Percentiles rank a stretch among this genome's conserved stretches.
phyloP scores from a whole-genome alignment of 2,797 vertebrate genomes.

The Prunella strophiata region DNA sequence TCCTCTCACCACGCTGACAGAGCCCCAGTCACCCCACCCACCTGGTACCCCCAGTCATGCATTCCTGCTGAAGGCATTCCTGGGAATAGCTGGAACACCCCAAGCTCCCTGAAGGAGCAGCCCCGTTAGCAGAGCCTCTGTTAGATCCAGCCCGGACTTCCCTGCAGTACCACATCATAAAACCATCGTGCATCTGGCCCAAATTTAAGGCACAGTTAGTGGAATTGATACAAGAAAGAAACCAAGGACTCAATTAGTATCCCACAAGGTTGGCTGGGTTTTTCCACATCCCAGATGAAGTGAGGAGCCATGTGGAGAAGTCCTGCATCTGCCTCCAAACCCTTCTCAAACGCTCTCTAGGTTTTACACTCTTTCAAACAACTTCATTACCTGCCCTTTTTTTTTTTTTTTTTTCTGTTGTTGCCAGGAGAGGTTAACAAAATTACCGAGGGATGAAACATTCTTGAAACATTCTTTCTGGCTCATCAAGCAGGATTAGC shows the following conservation, averaged over 20 bases:
- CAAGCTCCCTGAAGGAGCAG: conserved; percentile 18
- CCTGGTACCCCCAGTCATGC: not conserved
- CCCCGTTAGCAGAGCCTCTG: conserved; percentile 28
- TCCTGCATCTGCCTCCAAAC: conserved; percentile 3
- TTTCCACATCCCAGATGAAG: conserved; percentile 53
- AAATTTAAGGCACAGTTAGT: conserved; percentile 73
- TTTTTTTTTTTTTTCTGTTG: not conserved
- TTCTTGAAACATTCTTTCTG: conserved; percentile 60
- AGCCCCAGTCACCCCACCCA: not conserved
- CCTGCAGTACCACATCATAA: conserved; percentile 71
- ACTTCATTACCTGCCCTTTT: conserved; percentile 15
- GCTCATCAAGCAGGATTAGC: conserved; percentile 45
- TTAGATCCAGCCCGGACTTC: conserved; percentile 63
- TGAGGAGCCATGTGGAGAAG: conserved; percentile 52
- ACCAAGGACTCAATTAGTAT: conserved; percentile 73
- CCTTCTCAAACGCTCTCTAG: conserved; percentile 44
- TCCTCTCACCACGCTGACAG: not conserved
- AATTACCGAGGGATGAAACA: conserved; percentile 47
- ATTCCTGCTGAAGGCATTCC: not conserved
- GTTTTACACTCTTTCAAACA: conserved; percentile 56
- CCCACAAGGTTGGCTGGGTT: conserved; percentile 52
- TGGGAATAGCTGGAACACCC: not conserved
- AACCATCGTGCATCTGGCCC: conserved; percentile 71
- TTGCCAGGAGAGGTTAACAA: conserved; percentile 42
- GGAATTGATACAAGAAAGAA: conserved; percentile 74